Evolutionary conservation across 1,140 invertebrate genomes (phyloP).

Genomic region (Melitaea cinxia): DNA sequence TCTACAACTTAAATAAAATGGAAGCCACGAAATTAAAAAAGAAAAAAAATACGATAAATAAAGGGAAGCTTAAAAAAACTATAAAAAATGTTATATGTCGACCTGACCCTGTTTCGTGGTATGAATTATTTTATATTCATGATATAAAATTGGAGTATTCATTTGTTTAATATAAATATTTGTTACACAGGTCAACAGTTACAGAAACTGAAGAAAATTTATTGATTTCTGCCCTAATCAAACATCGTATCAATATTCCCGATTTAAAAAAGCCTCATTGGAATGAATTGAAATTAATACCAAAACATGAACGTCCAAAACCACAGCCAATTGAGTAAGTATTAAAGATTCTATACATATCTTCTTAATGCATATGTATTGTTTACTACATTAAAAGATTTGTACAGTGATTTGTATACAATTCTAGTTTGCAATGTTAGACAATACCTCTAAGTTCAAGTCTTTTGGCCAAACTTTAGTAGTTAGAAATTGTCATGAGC

Average conservation of each 20-base stretch:
- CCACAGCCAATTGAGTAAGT: slow-evolving; percentile 58
- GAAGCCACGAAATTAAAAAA: slow-evolving; percentile 55
- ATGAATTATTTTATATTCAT: slow-evolving; percentile 25
- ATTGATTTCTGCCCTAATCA: slow-evolving; percentile 45
- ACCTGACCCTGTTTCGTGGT: slow-evolving; percentile 65
- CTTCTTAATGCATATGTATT: not conserved
- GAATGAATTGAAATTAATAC: slow-evolving; percentile 61
- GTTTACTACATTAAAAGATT: not conserved
- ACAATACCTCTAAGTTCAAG: too few relatives aligned
- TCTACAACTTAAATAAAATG: slow-evolving; percentile 26
- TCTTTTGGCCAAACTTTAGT: too few relatives aligned
- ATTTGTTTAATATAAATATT: not conserved
- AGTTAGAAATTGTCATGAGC: too few relatives aligned
- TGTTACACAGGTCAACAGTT: slow-evolving; percentile 51
- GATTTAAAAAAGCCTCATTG: slow-evolving; percentile 61
- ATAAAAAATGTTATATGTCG: slow-evolving; percentile 69
- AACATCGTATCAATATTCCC: slow-evolving; percentile 51
- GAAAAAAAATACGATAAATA: slow-evolving; percentile 54
- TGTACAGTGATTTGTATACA: too few relatives aligned
- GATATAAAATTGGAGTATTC: slow-evolving; percentile 7
- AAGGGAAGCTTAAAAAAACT: slow-evolving; percentile 69
- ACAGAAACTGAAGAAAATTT: slow-evolving; percentile 42
- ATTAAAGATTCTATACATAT: not conserved
- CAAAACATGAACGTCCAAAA: slow-evolving; percentile 63
- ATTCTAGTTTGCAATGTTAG: too few relatives aligned